A percentile compares a stretch with the other conserved stretches of the same genome.
Conservation (phyloP, 2,888 invertebrate genomes). For the Drosophila neotestacea region DNA sequence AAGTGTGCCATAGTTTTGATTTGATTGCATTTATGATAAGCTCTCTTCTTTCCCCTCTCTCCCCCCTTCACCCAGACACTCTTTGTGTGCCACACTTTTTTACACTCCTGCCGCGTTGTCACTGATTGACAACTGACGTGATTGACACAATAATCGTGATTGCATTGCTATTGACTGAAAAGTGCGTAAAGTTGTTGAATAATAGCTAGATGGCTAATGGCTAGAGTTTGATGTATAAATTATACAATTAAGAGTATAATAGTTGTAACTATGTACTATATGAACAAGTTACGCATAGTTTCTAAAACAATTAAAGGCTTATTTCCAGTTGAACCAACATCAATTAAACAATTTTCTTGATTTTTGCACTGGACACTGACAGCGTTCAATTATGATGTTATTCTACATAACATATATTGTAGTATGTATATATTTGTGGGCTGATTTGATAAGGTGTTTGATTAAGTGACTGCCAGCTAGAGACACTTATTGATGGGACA, state of each 20-base stretch:
- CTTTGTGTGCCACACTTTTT: no score
- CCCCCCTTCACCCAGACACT: background rate
- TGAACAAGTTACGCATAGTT: no score
- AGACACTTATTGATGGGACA: slow-evolving; percentile 68
- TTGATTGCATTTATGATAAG: slow-evolving; percentile 57
- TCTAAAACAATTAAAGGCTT: background rate
- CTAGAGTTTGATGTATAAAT: background rate
- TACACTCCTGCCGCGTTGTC: background rate
- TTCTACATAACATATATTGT: no score
- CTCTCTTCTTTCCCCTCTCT: background rate
- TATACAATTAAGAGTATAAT: background rate
- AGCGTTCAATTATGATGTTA: no score
- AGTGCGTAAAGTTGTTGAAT: background rate
- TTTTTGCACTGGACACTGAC: background rate
- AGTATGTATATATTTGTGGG: background rate
- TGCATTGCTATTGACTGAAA: no score
- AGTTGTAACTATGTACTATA: background rate
- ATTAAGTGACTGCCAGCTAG: slow-evolving; percentile 55
- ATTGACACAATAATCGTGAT: no score
- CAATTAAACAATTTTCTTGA: background rate
- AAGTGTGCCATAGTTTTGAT: slow-evolving; percentile 40
- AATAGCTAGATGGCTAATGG: no score
- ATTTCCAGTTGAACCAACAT: background rate
- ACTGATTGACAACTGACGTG: slow-evolving; percentile 4
- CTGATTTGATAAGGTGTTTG: slow-evolving; percentile 53